phyloP scores from a whole-genome alignment of 2,888 invertebrate species.

The Omphaloscelis lunosa region DNA sequence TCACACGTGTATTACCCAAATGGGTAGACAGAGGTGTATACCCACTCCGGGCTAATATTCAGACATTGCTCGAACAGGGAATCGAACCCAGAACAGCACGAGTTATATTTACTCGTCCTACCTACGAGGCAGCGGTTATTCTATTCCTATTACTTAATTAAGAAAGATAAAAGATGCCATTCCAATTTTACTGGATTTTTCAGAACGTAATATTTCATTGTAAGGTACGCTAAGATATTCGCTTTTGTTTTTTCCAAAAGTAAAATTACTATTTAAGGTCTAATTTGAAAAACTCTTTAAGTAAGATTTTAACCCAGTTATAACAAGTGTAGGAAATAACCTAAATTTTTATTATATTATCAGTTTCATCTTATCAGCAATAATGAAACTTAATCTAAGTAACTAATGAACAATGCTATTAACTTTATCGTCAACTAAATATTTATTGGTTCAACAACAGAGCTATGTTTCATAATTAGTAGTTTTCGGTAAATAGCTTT shows the following conservation, averaged over 20 bases:
- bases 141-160: not conserved
- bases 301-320: not conserved
- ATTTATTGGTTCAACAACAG: slow-evolving; percentile 16
- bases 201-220: not conserved
- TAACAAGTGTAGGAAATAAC: slow-evolving; percentile 34
- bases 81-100: not conserved
- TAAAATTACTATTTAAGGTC: not conserved
- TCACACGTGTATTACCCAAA: not conserved
- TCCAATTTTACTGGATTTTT: not conserved
- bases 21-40: not conserved
- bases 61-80: not conserved
- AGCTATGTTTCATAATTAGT: not conserved
- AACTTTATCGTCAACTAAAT: slow-evolving; percentile 30
- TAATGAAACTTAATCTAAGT: not conserved
- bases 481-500: not conserved
- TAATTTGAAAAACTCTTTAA: too few species aligned
- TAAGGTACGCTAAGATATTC: not conserved
- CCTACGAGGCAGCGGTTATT: not conserved
- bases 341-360: slow-evolving; percentile 5
- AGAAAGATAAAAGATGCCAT: not conserved
- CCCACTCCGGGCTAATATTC: not conserved
- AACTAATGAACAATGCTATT: slow-evolving; percentile 14
- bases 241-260: not conserved
- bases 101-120: too few species aligned
- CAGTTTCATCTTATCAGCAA: slow-evolving; percentile 25